A percentile compares a stretch with the other conserved stretches of the same genome.
phyloP scores from a whole-genome alignment of 1,140 invertebrate species.

The Aphelenchoides besseyi region DNA sequence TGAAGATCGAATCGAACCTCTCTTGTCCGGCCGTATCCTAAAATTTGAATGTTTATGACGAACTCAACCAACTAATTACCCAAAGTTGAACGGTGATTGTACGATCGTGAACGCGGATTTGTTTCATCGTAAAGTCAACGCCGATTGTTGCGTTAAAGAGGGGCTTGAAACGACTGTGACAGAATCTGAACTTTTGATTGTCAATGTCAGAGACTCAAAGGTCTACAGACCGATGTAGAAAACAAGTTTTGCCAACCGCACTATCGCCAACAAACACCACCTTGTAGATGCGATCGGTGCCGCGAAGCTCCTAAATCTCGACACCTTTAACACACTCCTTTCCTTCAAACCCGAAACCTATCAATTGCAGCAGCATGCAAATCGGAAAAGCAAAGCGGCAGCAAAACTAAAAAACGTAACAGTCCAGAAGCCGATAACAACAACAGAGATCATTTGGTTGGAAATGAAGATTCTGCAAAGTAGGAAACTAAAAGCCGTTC shows the following conservation, averaged over 20 bases:
- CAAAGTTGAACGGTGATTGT: slow-evolving; percentile 68
- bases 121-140: slow-evolving; percentile 69
- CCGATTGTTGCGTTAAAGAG: slow-evolving; percentile 68
- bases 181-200: slow-evolving; percentile 62
- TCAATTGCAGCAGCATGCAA: slow-evolving; percentile 1
- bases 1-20: slow-evolving; percentile 61
- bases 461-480: slow-evolving; percentile 4
- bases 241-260: slow-evolving; percentile 69
- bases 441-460: no score
- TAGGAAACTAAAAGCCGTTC: no score
- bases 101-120: slow-evolving; percentile 64
- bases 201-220: background rate
- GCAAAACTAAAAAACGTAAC: no score
- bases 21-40: slow-evolving; percentile 69
- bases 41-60: slow-evolving; percentile 12
- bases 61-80: slow-evolving; percentile 35
- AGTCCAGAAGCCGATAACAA: no score
- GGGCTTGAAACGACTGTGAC: slow-evolving; percentile 66
- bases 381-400: slow-evolving; percentile 10
- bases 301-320: no score
- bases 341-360: no score
- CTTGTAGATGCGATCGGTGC: slow-evolving; percentile 67
- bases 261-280: slow-evolving; percentile 70
- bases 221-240: slow-evolving; percentile 65
- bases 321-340: no score